These are phyloP conservation scores for Zygothrica quintamaculata DNA, from an alignment of 2,888 invertebrate species.

Conservation along the genomic window DNA sequence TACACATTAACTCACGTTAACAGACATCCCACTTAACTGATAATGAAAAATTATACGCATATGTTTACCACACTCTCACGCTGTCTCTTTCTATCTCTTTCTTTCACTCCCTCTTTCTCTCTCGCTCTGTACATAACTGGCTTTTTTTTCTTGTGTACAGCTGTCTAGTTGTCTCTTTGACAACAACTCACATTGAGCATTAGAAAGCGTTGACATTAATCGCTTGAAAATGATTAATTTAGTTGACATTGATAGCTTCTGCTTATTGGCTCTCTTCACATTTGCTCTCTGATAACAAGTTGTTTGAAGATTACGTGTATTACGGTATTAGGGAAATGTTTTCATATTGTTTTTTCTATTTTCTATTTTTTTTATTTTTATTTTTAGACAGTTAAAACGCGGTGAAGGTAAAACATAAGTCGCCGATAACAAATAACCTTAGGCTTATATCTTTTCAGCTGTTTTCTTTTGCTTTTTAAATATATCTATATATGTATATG, in stretches of 20 bases:
- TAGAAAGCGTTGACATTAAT: constrained; percentile 64
- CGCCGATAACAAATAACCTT: constrained; percentile 22
- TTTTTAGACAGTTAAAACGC: too few species aligned
- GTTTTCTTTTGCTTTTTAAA: constrained; percentile 13
- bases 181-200: constrained; percentile 19
- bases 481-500: too few species aligned
- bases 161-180: too few species aligned
- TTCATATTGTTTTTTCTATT: too few species aligned
- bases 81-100: background rate
- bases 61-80: background rate
- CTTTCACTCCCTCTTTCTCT: background rate
- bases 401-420: background rate
- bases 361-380: too few species aligned
- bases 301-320: too few species aligned
- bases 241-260: constrained; percentile 17
- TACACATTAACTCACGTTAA: background rate
- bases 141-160: too few species aligned
- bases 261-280: too few species aligned
- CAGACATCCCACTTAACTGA: constrained; percentile 34
- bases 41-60: constrained; percentile 14
- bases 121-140: background rate
- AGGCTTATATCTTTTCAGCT: constrained; percentile 13
- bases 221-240: constrained; percentile 40
- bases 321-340: too few species aligned
- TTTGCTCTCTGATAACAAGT: too few species aligned